Base-by-base conservation (phyloP, 2,113 vertebrate genomes). In the Oryzias melastigma region DNA sequence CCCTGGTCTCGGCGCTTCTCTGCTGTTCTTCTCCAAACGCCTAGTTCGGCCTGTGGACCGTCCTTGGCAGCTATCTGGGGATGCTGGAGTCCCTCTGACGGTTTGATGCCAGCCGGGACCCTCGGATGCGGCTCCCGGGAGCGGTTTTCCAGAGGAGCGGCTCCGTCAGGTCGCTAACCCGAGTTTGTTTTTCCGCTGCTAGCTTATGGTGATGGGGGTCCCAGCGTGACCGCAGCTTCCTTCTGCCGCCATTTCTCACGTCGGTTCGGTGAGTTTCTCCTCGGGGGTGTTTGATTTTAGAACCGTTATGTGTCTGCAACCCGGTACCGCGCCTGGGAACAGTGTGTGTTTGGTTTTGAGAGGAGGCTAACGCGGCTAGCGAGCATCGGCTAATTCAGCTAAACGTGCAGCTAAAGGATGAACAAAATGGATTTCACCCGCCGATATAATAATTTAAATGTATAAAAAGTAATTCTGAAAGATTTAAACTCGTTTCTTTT, bases 1-100 rank as follows among this genome's bases (percentile, higher is more conserved):
- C 88, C 85, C 77, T 65, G 59, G 68, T 58, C 69, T 73, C 60
- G 58, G 47, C 56, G 81, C 87, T 73, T 51, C 57, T 70, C 75
- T 73, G 71, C 54, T 66, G 68, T 16, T 54, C 62, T 65, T 63
- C 53, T 62, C 51, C 52, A 53, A 62, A 63, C 57, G 35, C 55
- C 77, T 61, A 68, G 52, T 64, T 64, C 66, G 45, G 48, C 76
- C 58, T 49, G 51, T 45, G 72, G 55, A 71, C 43, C 19, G 44
- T 61, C 13, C 48, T 18, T 66, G 16, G 54, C 24, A 54, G 35
- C 71, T 44, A 61, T 71, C 41, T 71, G 56, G 18, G 16, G 59
- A 62, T 59, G 47, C 24, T 3, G 58, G 12, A 58, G 63, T 69
- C 15, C 51, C 16, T 18, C 20, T 47, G 14, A 24, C 44, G 54